Percentiles rank a stretch among this genome's conserved stretches.
These are phyloP conservation scores for Falco punctatus DNA, from an alignment of 2,113 vertebrate species.

Conservation along the genomic window DNA sequence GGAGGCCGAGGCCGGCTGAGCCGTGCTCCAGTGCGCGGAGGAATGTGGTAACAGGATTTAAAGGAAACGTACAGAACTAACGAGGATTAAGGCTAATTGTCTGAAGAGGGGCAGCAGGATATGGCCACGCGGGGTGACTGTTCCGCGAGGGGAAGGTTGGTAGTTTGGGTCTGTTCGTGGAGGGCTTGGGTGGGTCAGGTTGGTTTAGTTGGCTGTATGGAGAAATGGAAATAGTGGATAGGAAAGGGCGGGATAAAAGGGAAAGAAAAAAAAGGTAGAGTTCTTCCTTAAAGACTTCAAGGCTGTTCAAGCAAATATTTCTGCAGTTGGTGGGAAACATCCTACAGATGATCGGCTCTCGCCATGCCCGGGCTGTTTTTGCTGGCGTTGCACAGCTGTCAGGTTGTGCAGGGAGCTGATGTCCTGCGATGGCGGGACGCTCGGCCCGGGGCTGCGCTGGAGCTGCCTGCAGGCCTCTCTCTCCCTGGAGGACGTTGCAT, in stretches of 20 bases:
- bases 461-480: neutral
- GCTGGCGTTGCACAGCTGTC: neutral
- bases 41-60: constrained; percentile 67
- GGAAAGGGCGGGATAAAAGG: neutral
- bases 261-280: too few species aligned
- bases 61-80: constrained; percentile 68
- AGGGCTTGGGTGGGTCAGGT: neutral
- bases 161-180: neutral
- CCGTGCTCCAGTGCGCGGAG: constrained; percentile 54
- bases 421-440: neutral
- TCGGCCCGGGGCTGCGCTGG: neutral
- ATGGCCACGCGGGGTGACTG: neutral
- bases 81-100: constrained; percentile 73
- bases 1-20: constrained; percentile 78
- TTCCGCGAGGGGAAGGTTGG: neutral
- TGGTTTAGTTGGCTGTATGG: neutral
- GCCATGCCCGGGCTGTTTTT: neutral
- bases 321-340: neutral
- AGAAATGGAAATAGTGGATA: neutral
- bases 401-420: neutral
- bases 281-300: neutral
- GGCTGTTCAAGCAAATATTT: neutral
- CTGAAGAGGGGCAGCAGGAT: constrained; percentile 1
- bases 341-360: neutral
- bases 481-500: rapidly evolving